Evolutionary conservation across 2,797 vertebrate species (phyloP), one percentile per base, ranked within the genome.

Genomic region (Enteromius trimaculatus): DNA sequence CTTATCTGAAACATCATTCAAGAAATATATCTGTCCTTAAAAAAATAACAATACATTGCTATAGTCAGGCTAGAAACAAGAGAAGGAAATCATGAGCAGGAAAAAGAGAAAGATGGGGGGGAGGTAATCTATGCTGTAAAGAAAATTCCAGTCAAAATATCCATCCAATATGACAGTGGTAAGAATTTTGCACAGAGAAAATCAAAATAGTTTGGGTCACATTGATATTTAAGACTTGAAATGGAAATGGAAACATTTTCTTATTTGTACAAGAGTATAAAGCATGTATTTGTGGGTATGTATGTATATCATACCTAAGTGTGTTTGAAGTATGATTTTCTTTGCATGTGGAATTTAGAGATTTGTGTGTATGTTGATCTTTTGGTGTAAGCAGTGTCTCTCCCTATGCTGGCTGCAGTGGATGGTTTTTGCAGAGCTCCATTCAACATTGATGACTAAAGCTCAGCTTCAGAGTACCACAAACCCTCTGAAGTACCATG

Each of bases 401-500:
- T 84, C 9, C 4, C 83, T 76, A 55, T 74, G 58, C 62, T 42
- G 60, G 76, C 58, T 82, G 58, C 68, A 86, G 66, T 86, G 69
- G 55, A 82, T 58, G 55, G 64, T 82, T 79, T 85, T 79, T 78
- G 74, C 68, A 85, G 55, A 37, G 55, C 74, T 81, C 75, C 68
- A 82, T 83, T 83, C 81, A 78, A 83, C 81, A 83, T 83, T 83
- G 65, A 83, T 83, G 81, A 83, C 66, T 77, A 47, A 78, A 70
- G 81, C 81, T 70, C 65, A 60, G 81, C 74, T 83, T 78, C 81
- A 82, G 72, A 82, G 81, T 82, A 77, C 64, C 49, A 82, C 62
- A 77, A 66, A 77, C 26, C 37, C 64, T 76, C 81, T 82, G 62
- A 82, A 82, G 72, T 77, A 68, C 47, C 19, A 66, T 53, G 62